Conservation (phyloP, 2,888 invertebrate species). For the Merodon equestris region DNA sequence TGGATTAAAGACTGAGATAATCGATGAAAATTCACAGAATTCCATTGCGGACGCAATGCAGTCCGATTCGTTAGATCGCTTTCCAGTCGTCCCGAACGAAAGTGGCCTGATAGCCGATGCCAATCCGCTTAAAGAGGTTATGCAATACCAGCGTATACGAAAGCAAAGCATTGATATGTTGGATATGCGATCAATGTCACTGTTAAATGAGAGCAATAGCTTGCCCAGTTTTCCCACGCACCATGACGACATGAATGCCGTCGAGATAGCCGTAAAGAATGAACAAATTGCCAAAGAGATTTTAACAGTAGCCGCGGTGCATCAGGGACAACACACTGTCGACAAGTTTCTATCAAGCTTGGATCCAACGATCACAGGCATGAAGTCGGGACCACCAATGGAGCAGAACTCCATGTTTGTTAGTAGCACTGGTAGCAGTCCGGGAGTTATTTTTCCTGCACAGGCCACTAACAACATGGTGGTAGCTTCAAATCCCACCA, state of each 20-base stretch:
- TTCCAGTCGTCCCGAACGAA: conserved; percentile 69
- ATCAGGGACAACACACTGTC: conserved; percentile 82
- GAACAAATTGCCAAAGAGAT: conserved; percentile 80
- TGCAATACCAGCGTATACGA: conserved; percentile 73
- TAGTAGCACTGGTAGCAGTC: conserved; percentile 43
- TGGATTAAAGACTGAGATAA: conserved; percentile 84
- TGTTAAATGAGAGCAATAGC: conserved; percentile 74
- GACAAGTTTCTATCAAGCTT: conserved; percentile 82
- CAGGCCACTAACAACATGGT: conserved; percentile 43
- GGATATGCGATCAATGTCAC: conserved; percentile 70
- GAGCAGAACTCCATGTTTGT: conserved; percentile 64
- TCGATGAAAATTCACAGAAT: conserved; percentile 86
- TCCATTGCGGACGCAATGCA: conserved; percentile 74
- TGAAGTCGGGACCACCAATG: conserved; percentile 65
- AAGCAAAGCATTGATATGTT: conserved; percentile 74
- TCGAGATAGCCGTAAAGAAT: conserved; percentile 80
- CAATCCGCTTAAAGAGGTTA: conserved; percentile 42
- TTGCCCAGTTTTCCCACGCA: conserved; percentile 74
- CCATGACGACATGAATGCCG: conserved; percentile 69
- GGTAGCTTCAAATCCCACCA: conserved; percentile 66
- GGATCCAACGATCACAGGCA: conserved; percentile 75
- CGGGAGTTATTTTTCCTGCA: conserved; percentile 53
- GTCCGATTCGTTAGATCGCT: conserved; percentile 77
- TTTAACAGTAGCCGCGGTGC: conserved; percentile 78
- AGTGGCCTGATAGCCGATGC: conserved; percentile 77